Base-by-base conservation (phyloP, 1,140 invertebrate species). In the Carposina sasakii region DNA sequence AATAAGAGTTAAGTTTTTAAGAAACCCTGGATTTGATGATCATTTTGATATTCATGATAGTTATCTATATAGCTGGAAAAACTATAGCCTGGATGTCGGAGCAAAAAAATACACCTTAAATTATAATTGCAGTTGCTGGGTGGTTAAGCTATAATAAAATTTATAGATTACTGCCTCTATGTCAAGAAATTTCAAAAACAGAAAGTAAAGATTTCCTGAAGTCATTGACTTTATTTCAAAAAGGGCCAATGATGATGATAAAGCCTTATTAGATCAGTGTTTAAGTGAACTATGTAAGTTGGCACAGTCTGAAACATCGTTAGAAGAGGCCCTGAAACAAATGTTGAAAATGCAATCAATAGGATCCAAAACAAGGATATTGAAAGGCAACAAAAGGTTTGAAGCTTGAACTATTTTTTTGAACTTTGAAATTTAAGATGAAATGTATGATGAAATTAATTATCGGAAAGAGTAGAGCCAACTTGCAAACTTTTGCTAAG, bases 1-100 rank as follows among this genome's bases (percentile, higher is more conserved):
- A 86, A 85, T 96, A 1, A 87, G 94, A 47, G 91, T 97, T 0
- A 85, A 85, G 34, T 97, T 89, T 75, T 53, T 98, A 23, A 88
- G 92, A 64, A 96, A 97, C 72, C 89, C 90, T 2, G 92, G 87
- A 72, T 92, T 91, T 81, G 96, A 98, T 85, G 91, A 94, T 71
- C 95, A 97, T 81, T 96, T 96, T 86, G 94, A 96, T 81, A 75
- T 96, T 2, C 87, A 73, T 48, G 89, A 94, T 58, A 86, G 89
- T 6, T 71, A 85, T 28, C 85, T 89, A 70, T 76, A n/a, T 94
- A 22, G 83, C 92, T 31, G 95, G 95, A 3, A 97, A 97, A 86
- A 93, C 94, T 1, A 73, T 97, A 12, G 83, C 73, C 30, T 88
- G 87, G 68, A 88, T 90, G 60, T 90, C 89, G 8, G 86, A 85